Evolutionary conservation across 2,113 vertebrate species (phyloP).

Genomic region (Pristiophorus japonicus): DNA sequence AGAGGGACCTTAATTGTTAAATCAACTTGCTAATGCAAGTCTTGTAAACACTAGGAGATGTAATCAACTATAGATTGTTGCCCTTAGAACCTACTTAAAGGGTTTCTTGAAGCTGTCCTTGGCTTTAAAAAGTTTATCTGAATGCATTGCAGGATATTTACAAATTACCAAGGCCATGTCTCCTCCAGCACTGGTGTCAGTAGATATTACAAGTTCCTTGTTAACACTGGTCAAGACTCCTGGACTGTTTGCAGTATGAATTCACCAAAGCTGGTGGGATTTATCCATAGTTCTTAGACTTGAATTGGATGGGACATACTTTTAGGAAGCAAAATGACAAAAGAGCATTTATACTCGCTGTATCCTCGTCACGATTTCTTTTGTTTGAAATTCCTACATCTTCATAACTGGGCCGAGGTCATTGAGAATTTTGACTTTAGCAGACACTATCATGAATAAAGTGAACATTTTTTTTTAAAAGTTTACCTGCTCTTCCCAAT

Average conservation of each 20-base stretch:
- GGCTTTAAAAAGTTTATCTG: background rate
- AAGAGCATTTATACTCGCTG: background rate
- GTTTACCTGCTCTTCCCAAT: background rate
- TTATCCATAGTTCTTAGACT: background rate
- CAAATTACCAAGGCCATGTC: background rate
- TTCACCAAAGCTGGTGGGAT: background rate
- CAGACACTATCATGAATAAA: background rate
- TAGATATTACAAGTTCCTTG: background rate
- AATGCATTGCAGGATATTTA: constrained; percentile 2
- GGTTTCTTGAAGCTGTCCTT: background rate
- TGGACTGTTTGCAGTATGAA: background rate
- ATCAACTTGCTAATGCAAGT: background rate
- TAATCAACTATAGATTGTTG: background rate
- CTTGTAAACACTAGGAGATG: background rate
- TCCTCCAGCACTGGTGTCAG: background rate
- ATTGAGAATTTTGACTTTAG: background rate
- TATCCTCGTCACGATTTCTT: background rate
- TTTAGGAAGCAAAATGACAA: background rate
- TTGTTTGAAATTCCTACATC: background rate
- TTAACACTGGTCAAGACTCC: background rate
- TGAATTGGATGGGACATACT: background rate
- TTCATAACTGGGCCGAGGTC: background rate
- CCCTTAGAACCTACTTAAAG: background rate
- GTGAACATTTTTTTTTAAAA: background rate
- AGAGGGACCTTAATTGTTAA: background rate